A percentile compares a stretch with the other conserved stretches of the same genome.
phyloP scores from a whole-genome alignment of 2,113 vertebrate species.

The Podocnemis expansa region DNA sequence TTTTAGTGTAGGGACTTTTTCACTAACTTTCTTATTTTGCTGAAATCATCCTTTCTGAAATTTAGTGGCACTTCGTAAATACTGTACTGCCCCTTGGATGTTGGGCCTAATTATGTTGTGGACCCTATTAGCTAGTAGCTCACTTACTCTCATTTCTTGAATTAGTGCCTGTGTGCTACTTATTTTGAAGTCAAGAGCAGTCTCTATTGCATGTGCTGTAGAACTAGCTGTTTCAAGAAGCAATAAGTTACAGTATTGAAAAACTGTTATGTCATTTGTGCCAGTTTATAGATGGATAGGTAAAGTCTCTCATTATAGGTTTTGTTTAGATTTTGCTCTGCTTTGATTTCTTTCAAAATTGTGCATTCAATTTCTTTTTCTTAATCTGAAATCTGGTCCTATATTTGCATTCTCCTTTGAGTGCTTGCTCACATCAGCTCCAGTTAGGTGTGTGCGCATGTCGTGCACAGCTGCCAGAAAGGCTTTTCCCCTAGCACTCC shows the following conservation, averaged over 20 bases:
- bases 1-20: conserved; percentile 22
- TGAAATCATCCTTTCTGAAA: conserved; percentile 19
- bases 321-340: background rate
- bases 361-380: background rate
- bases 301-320: background rate
- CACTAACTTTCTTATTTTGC: background rate
- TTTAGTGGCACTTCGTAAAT: background rate
- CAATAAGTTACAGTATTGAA: background rate
- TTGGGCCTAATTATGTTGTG: conserved; percentile 37
- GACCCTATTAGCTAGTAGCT: conserved; percentile 43
- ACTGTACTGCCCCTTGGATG: background rate
- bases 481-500: too few relatives aligned
- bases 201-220: conserved; percentile 6
- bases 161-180: conserved; percentile 13
- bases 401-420: background rate
- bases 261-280: conserved; percentile 4
- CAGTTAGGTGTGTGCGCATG: too few relatives aligned
- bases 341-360: conserved; percentile 21
- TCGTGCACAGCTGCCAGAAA: too few relatives aligned
- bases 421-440: too few relatives aligned
- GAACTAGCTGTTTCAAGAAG: conserved; percentile 44
- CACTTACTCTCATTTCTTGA: conserved; percentile 24
- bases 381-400: background rate
- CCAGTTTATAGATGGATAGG: conserved; percentile 1
- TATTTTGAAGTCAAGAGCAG: conserved; percentile 42